These are phyloP conservation scores for Cirrhinus mrigala DNA, from an alignment of 2,797 vertebrate species.

Conservation along the genomic window DNA sequence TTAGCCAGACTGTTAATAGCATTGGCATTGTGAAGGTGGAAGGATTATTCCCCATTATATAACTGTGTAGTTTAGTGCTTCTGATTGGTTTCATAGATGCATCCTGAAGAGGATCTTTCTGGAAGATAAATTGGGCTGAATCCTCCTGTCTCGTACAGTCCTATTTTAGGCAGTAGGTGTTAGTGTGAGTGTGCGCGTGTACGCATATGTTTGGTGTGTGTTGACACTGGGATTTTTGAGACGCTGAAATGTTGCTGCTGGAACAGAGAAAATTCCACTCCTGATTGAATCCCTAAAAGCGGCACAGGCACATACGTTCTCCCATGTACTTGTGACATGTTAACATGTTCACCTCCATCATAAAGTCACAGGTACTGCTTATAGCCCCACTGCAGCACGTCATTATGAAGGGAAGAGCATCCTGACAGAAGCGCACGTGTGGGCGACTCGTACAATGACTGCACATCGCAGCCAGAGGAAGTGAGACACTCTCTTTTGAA, in stretches of 20 bases:
- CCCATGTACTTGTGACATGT: background rate
- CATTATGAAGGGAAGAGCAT: no score
- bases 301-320: background rate
- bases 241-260: slow-evolving; percentile 3
- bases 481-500: no score
- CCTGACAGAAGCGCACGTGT: no score
- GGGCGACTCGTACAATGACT: no score
- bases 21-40: no score
- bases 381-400: no score
- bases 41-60: background rate
- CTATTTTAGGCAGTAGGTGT: background rate
- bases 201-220: background rate
- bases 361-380: no score
- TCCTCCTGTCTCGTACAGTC: background rate
- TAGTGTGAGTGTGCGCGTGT: background rate
- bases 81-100: background rate
- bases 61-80: background rate
- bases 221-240: background rate
- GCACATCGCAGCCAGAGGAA: no score
- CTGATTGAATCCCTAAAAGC: background rate
- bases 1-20: no score
- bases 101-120: background rate
- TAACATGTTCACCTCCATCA: background rate
- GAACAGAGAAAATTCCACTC: slow-evolving; percentile 5
- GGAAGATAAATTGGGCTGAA: background rate